Conservation (phyloP, 2,797 vertebrate species). For the Rousettus madagascariensis region DNA sequence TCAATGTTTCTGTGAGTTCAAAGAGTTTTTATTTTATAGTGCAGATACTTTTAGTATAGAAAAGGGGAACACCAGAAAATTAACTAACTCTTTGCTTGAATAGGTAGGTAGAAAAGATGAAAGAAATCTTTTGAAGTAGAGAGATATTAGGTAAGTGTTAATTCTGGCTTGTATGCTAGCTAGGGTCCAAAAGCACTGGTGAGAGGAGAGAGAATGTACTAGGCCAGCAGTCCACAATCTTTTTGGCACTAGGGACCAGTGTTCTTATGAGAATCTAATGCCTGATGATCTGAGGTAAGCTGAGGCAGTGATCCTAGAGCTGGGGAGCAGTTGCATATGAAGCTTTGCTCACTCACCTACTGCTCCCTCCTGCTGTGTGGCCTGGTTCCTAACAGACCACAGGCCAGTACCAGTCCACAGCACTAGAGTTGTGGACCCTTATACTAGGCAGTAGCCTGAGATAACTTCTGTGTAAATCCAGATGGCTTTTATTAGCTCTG, state of each 20-base stretch:
- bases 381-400: no score
- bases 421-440: no score
- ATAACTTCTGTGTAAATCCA: not conserved
- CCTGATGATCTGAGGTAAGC: no score
- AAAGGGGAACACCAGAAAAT: not conserved
- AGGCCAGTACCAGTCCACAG: no score
- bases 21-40: not conserved
- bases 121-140: not conserved
- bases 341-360: no score
- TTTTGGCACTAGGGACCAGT: no score
- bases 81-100: not conserved
- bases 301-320: no score
- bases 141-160: not conserved
- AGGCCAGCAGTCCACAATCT: not conserved
- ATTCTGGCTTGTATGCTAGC: not conserved
- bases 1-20: not conserved
- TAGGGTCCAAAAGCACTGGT: not conserved
- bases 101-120: not conserved
- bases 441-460: not conserved
- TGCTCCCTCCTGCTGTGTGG: no score
- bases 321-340: no score
- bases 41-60: not conserved
- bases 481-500: conserved; percentile 46
- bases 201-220: not conserved
- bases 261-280: no score